A percentile compares a stretch with the other conserved stretches of the same genome.
phyloP scores from a whole-genome alignment of 2,797 vertebrate species.

The Echiichthys vipera region DNA sequence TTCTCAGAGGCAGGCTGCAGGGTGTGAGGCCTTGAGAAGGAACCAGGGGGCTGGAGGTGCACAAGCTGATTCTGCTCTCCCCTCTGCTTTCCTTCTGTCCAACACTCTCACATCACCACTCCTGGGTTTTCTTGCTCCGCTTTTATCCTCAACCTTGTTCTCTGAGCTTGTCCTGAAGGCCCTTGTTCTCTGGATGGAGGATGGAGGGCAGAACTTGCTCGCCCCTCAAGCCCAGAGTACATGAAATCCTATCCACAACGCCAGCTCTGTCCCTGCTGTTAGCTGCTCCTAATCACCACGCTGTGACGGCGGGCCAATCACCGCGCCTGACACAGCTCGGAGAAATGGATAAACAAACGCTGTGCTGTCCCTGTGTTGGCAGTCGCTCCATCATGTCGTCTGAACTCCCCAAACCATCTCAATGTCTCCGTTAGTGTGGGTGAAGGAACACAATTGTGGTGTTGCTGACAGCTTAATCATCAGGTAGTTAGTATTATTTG shows the following conservation, averaged over 20 bases:
- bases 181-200: constrained; percentile 1
- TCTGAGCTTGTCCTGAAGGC: constrained; percentile 37
- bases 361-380: constrained; percentile 56
- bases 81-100: constrained; percentile 18
- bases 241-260: not conserved
- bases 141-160: constrained; percentile 43
- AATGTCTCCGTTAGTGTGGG: constrained; percentile 47
- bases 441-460: constrained; percentile 37
- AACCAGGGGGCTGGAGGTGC: not conserved
- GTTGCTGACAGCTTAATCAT: constrained; percentile 63
- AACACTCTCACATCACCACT: constrained; percentile 3
- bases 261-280: not conserved
- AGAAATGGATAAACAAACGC: constrained; percentile 53
- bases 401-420: constrained; percentile 54
- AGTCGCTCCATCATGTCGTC: constrained; percentile 70
- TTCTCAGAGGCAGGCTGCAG: not conserved
- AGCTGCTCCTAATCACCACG: constrained; percentile 47
- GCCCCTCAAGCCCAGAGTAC: not conserved
- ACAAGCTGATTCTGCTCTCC: not conserved
- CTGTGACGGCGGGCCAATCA: constrained; percentile 30
- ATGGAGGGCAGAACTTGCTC: not conserved
- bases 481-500: constrained; percentile 56
- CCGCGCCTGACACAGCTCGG: not conserved
- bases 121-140: not conserved
- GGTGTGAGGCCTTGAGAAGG: not conserved